Evolutionary conservation across 1,140 invertebrate genomes (phyloP), one percentile per base, ranked within the genome.

Genomic region (Trissolcus basalis): DNA sequence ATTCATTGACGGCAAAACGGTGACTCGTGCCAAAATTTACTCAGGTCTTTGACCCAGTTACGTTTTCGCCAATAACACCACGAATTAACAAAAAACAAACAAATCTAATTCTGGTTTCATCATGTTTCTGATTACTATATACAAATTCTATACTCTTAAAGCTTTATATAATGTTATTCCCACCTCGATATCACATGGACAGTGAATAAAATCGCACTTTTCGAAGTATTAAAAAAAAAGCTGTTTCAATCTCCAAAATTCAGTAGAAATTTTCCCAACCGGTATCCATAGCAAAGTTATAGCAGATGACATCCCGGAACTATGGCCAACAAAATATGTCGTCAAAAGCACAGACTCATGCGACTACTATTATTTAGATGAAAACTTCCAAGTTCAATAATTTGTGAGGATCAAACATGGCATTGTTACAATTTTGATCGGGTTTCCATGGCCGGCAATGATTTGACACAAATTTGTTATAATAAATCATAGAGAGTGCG

Each of bases 281-380:
- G 1, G 19, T 3, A 27, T 27, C 2, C 6, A 27, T 27, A 27
- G 19, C 19, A 27, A 27, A 51, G 43, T 61, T 56, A 65, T 77
- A 77, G 67, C 69, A 60, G 58, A 47, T 74, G 54, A 49, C 60
- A 77, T 80, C 77, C 54, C 67, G 63, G 76, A 77, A 81, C 81
- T 63, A 27, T 27, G 19, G 19, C 19, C 19, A 27, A 27, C 33
- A 56, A 41, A 43, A 49, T 48, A 79, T 80, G 80, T 67, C 48
- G 63, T 6, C 1, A 82, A 85, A 85, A 86, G 82, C 71, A 85
- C 85, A 85, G 85, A 77, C 85, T 86, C 85, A 86, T 82, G 79
- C 81, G 78, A 58, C 80, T 53, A 77, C 84, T 84, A 86, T 86
- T 86, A 86, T 85, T 86, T 86, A 86, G 73, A 64, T 59, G 53